These are phyloP conservation scores for Synodontis membranacea DNA, from an alignment of 2,113 vertebrate species.

Conservation along the genomic window DNA sequence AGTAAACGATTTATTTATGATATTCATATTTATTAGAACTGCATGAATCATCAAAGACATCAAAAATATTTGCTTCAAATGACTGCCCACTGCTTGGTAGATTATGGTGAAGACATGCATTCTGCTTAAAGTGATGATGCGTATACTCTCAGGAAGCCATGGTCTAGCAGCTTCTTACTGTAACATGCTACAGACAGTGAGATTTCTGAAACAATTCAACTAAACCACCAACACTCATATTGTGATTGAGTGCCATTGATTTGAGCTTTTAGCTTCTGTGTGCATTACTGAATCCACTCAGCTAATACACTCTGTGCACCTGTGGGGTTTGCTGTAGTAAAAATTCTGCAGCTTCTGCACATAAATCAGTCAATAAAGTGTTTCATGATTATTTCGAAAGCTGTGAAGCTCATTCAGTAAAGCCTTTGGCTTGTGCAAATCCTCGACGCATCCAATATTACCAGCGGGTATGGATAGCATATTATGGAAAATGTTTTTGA, in stretches of 20 bases:
- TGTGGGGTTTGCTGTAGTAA: neutral
- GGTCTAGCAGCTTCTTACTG: neutral
- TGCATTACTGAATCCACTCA: conserved; percentile 6
- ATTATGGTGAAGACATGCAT: neutral
- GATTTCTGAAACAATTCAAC: neutral
- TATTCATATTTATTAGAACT: neutral
- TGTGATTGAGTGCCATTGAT: conserved; percentile 26
- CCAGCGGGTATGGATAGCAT: neutral
- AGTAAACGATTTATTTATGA: neutral
- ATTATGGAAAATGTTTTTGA: neutral
- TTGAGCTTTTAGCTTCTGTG: neutral
- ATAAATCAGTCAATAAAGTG: conserved; percentile 1
- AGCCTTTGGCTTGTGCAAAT: neutral
- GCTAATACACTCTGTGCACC: neutral
- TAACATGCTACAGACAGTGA: conserved; percentile 1
- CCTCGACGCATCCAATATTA: neutral
- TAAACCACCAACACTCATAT: neutral
- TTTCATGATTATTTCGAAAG: neutral
- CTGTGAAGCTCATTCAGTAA: neutral
- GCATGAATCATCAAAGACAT: neutral
- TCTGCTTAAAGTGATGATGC: neutral
- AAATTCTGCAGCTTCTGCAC: neutral
- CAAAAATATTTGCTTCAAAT: neutral
- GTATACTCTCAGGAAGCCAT: neutral
- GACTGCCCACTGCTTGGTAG: neutral